These are phyloP conservation scores for Meloidogyne exigua DNA, from an alignment of 1,140 invertebrate genomes.

Conservation along the genomic window DNA sequence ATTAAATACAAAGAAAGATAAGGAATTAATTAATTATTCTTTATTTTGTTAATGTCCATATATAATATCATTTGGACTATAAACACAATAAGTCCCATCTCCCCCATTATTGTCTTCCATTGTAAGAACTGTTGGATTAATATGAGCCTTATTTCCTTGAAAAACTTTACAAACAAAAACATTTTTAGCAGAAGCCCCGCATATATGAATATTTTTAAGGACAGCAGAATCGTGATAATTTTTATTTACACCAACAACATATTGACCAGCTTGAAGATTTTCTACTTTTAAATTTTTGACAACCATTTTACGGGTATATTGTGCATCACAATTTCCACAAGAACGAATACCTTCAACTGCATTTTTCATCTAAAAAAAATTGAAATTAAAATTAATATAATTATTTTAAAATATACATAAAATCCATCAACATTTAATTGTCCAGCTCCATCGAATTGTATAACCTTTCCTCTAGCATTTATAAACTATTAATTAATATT, in stretches of 20 bases:
- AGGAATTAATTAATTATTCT: no score
- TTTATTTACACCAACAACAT: conserved; percentile 18
- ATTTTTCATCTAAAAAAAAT: background rate
- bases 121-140: background rate
- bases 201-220: background rate
- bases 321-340: conserved; percentile 16
- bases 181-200: background rate
- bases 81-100: background rate
- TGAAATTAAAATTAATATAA: background rate
- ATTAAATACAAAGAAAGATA: no score
- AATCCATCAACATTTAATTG: background rate
- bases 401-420: background rate
- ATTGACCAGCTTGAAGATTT: conserved; percentile 2
- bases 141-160: background rate
- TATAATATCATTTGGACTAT: background rate
- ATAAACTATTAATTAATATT: no score
- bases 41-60: background rate
- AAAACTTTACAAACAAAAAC: background rate
- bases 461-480: conserved; percentile 17
- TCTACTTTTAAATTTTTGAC: background rate
- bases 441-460: conserved; percentile 19
- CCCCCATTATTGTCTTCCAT: background rate
- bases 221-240: conserved; percentile 8
- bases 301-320: background rate
- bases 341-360: background rate